These are phyloP conservation scores for Ephestia elutella DNA, from an alignment of 1,140 invertebrate species.

Conservation along the genomic window DNA sequence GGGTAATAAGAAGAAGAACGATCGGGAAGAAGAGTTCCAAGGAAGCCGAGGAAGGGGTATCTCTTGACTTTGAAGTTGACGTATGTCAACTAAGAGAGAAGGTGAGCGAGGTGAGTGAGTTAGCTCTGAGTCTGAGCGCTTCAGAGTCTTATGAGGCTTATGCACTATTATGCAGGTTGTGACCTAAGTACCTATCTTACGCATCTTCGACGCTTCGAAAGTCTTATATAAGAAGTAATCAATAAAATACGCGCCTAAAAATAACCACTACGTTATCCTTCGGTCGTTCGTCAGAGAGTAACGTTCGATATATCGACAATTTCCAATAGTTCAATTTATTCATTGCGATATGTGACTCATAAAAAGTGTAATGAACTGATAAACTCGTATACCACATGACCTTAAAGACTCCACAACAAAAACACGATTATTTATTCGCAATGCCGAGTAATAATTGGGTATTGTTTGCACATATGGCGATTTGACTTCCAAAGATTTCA, in stretches of 20 bases:
- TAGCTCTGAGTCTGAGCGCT: too few species aligned
- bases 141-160: too few species aligned
- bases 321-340: slow-evolving; percentile 26
- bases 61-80: too few species aligned
- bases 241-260: neutral
- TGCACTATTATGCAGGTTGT: too few species aligned
- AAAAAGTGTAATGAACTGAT: slow-evolving; percentile 42
- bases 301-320: slow-evolving; percentile 16
- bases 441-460: slow-evolving; percentile 14
- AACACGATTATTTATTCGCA: slow-evolving; percentile 6
- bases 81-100: too few species aligned
- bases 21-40: too few species aligned
- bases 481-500: neutral
- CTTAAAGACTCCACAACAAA: slow-evolving; percentile 16
- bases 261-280: neutral
- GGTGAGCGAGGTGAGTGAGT: too few species aligned
- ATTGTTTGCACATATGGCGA: slow-evolving; percentile 3
- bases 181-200: too few species aligned
- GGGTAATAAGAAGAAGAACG: too few species aligned
- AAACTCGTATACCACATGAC: slow-evolving; percentile 26
- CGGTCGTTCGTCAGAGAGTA: slow-evolving; percentile 13
- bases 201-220: too few species aligned
- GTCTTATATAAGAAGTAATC: neutral
- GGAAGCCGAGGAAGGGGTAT: too few species aligned
- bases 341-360: slow-evolving; percentile 26